Base-by-base conservation (phyloP, 2,113 vertebrate species). In the Sturnira hondurensis region DNA sequence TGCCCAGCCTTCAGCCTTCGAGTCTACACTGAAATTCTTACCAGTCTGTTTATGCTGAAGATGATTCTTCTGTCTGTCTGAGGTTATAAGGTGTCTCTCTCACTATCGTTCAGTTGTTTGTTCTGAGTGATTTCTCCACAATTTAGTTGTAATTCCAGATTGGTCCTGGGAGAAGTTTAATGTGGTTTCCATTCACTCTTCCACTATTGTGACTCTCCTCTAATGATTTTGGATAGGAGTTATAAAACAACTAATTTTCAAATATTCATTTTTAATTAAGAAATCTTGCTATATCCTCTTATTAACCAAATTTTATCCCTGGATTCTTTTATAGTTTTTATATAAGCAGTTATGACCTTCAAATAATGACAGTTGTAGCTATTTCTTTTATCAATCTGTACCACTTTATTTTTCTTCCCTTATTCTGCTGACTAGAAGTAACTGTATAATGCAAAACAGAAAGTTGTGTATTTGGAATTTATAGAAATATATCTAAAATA, bases 351-450 rank as follows among this genome's bases (percentile, higher is more conserved):
- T 47, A 71, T 71, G 13, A 84, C 58, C 47, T 38, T 22, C 4
- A 81, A 84, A 84, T 73, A 41, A 58, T 74, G 5, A 38, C 7
- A 78, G 9, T 63, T 88, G 52, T 74, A 47, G 1, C 56, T 92
- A 41, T 68, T 84, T 88, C 1, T 88, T 88, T 91, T 52, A 20
- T 65, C 20, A 90, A 26, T 38, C 3, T 7, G 63, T 78, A 52
- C 7, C 6, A 54, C 78, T 94, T 95, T 91, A 86, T 65, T 92
- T 95, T 93, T 91, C 38, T 91, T 96, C 52, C 38, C n/a, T 86
- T 93, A 86, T 50, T 86, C 26, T 91, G 8, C 50, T 93, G n/a
- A 16, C 36, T 77, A 71, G 7, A 11, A 71, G 41, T 36, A 70
- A 14, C 24, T 67, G 7, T 65, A 41, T 63, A 63, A 89, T 47